phyloP scores from a whole-genome alignment of 2,113 vertebrate genomes.

The Fulmarus glacialis region DNA sequence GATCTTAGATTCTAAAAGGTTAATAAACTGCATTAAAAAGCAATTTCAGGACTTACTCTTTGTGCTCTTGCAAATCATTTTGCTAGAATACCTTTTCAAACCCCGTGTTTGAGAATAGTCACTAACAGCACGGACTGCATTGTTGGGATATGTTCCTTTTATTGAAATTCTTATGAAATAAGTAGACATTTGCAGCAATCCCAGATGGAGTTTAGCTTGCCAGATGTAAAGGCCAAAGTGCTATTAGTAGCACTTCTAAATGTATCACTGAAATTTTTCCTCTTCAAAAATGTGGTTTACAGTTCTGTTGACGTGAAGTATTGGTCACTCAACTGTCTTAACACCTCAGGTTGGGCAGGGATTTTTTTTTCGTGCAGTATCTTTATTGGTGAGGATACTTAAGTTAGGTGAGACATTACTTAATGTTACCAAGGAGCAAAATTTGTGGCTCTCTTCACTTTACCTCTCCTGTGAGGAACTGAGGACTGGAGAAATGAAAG shows the following conservation, averaged over 20 bases:
- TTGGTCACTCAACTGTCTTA: not conserved
- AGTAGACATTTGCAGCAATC: not conserved
- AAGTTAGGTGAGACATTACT: not conserved
- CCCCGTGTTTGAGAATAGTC: not conserved
- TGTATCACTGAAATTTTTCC: not conserved
- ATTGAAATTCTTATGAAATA: not conserved
- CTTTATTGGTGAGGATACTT: not conserved
- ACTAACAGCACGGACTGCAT: not conserved
- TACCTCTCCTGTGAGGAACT: not conserved
- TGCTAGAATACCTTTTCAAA: conserved; percentile 8
- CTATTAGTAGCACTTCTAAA: not conserved
- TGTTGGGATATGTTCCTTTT: not conserved
- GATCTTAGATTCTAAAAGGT: conserved; percentile 8
- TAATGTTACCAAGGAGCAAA: not conserved
- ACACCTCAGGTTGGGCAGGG: not conserved
- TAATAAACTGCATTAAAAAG: conserved; percentile 18
- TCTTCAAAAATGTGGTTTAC: not conserved
- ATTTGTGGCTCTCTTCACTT: not conserved
- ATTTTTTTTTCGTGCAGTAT: not conserved
- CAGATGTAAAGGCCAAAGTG: not conserved
- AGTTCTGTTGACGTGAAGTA: not conserved
- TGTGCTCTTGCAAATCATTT: not conserved
- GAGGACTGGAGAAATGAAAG: not conserved
- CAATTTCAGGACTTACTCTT: not conserved
- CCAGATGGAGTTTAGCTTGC: not conserved